A percentile compares a stretch with the other conserved stretches of the same genome.
phyloP scores from a whole-genome alignment of 2,888 invertebrate species.

The Monochamus alternatus region DNA sequence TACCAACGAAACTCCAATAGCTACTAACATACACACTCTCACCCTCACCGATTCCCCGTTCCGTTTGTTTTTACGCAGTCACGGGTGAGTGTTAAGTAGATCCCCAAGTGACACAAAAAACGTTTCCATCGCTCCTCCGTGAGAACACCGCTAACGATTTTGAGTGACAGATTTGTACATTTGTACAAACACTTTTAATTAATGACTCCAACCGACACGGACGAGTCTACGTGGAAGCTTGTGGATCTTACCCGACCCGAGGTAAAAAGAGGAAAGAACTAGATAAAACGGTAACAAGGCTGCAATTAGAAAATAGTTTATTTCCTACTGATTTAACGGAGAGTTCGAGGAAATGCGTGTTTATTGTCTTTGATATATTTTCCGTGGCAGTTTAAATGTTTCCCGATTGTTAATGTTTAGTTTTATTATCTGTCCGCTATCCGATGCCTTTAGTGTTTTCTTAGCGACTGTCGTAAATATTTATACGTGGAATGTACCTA shows the following conservation, averaged over 20 bases:
- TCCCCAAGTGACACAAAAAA: slow-evolving; percentile 20
- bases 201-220: background rate
- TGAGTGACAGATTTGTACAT: slow-evolving; percentile 25
- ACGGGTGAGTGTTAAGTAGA: background rate
- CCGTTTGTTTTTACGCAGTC: background rate
- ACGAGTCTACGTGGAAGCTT: background rate
- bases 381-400: too few relatives aligned
- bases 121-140: slow-evolving; percentile 1
- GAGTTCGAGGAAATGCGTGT: background rate
- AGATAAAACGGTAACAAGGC: background rate
- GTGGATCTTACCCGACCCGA: background rate
- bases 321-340: background rate
- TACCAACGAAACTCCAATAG: background rate
- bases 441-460: too few relatives aligned
- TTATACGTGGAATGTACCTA: too few relatives aligned
- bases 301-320: background rate
- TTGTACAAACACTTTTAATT: slow-evolving; percentile 31
- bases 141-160: slow-evolving; percentile 22
- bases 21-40: background rate
- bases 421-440: too few relatives aligned
- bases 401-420: too few relatives aligned
- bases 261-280: background rate
- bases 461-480: too few relatives aligned
- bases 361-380: too few relatives aligned
- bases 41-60: background rate